phyloP scores from a whole-genome alignment of 2,797 vertebrate species.

The Acanthis flammea region DNA sequence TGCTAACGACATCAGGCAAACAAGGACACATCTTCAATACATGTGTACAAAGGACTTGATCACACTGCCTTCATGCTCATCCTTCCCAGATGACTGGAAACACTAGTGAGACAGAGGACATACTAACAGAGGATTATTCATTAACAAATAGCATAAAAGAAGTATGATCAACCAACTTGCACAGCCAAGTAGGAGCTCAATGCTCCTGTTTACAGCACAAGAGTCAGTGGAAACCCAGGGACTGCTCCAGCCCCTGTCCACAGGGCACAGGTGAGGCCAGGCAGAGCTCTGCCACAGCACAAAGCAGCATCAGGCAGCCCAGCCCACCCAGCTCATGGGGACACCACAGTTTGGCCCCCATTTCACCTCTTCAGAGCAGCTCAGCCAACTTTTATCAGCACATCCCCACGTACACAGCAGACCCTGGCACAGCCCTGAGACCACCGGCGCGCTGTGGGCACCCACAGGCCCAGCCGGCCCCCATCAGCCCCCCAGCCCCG shows the following conservation, averaged over 20 bases:
- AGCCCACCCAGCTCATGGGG: fast-evolving
- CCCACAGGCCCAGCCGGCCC: neutral
- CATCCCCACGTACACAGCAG: fast-evolving
- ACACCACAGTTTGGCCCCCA: fast-evolving
- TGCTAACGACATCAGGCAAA: neutral
- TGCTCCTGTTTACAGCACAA: fast-evolving
- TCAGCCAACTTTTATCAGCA: fast-evolving
- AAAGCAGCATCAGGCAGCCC: neutral
- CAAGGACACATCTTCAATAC: neutral
- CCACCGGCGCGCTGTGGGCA: fast-evolving
- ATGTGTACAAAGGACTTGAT: fast-evolving
- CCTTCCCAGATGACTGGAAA: too few species aligned
- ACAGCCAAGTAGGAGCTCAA: fast-evolving
- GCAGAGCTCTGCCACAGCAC: fast-evolving
- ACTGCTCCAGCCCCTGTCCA: fast-evolving
- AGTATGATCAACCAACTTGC: fast-evolving
- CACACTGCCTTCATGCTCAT: fast-evolving
- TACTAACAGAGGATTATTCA: neutral
- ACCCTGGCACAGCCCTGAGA: fast-evolving
- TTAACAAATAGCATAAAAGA: neutral
- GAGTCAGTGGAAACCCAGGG: too few species aligned
- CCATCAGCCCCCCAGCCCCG: too few species aligned
- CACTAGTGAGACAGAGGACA: neutral
- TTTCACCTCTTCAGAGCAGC: neutral
- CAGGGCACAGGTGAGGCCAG: neutral